Evolutionary conservation across 2,888 invertebrate genomes (phyloP).

Genomic region (Troides aeacus): DNA sequence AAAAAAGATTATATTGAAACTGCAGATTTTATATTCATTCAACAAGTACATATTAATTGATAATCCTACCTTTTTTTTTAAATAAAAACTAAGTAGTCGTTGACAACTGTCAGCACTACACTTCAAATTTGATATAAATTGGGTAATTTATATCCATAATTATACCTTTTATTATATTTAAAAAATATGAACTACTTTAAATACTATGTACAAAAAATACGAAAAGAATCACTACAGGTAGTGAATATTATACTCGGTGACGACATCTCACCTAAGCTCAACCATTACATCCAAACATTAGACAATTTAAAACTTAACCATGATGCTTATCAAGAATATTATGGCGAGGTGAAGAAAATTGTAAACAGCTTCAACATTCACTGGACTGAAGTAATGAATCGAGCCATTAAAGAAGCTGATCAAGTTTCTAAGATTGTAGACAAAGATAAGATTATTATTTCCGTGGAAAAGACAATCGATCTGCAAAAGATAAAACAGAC

Average conservation of each 20-base stretch:
- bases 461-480: slow-evolving; percentile 46
- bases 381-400: slow-evolving; percentile 47
- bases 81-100: too few species aligned
- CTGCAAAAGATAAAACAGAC: slow-evolving; percentile 44
- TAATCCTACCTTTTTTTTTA: too few species aligned
- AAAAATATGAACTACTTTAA: slow-evolving; percentile 48
- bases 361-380: slow-evolving; percentile 49
- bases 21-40: too few species aligned
- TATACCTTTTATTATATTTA: too few species aligned
- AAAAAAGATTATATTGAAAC: too few species aligned
- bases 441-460: slow-evolving; percentile 41
- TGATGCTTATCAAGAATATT: slow-evolving; percentile 49
- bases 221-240: slow-evolving; percentile 42
- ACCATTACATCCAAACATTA: slow-evolving; percentile 44
- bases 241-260: slow-evolving; percentile 46
- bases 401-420: slow-evolving; percentile 46
- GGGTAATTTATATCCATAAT: too few species aligned
- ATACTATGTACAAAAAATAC: slow-evolving; percentile 48
- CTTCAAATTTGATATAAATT: too few species aligned
- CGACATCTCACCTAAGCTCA: slow-evolving; percentile 45
- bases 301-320: slow-evolving; percentile 44
- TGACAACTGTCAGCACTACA: too few species aligned
- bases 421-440: slow-evolving; percentile 36
- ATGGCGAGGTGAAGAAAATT: slow-evolving; percentile 52
- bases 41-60: too few species aligned